Conservation (phyloP, 2,888 invertebrate genomes). For the Phasia obesa region DNA sequence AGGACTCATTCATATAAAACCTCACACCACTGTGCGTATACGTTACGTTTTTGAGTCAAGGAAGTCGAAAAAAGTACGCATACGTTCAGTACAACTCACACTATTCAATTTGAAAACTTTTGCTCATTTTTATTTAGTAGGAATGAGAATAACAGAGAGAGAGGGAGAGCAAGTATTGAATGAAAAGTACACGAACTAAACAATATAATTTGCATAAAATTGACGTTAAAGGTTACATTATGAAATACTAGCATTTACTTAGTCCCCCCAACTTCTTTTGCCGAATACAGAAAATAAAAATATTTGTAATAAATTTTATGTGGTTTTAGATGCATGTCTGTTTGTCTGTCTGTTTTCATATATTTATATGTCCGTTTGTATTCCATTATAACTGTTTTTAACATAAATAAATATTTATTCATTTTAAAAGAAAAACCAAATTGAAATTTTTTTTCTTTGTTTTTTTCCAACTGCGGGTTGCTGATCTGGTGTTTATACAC, state of each 20-base stretch:
- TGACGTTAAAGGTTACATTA: conserved; percentile 82
- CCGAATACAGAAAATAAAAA: background rate
- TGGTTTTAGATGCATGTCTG: conserved; percentile 9
- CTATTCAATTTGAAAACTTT: background rate
- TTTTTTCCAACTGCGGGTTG: background rate
- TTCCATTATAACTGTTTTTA: conserved; percentile 54
- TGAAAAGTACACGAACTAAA: conserved; percentile 72
- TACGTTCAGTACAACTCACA: conserved; percentile 43
- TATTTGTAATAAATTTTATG: conserved; percentile 50
- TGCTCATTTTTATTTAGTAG: background rate
- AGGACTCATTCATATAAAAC: conserved; percentile 22
- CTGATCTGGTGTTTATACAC: background rate
- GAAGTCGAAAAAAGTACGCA: conserved; percentile 50
- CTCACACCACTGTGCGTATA: conserved; percentile 31
- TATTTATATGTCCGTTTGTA: conserved; percentile 28
- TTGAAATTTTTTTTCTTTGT: conserved; percentile 56
- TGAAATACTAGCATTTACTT: conserved; percentile 80
- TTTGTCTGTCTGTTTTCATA: conserved; percentile 21
- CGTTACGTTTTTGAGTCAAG: conserved; percentile 8
- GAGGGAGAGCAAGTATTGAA: conserved; percentile 26
- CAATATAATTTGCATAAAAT: conserved; percentile 82
- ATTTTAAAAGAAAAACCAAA: conserved; percentile 49
- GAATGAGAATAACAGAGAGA: background rate
- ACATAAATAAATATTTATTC: conserved; percentile 65
- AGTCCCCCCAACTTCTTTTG: conserved; percentile 68